These are phyloP conservation scores for Sinelater perroti DNA, from an alignment of 2,888 invertebrate species.

Conservation along the genomic window DNA sequence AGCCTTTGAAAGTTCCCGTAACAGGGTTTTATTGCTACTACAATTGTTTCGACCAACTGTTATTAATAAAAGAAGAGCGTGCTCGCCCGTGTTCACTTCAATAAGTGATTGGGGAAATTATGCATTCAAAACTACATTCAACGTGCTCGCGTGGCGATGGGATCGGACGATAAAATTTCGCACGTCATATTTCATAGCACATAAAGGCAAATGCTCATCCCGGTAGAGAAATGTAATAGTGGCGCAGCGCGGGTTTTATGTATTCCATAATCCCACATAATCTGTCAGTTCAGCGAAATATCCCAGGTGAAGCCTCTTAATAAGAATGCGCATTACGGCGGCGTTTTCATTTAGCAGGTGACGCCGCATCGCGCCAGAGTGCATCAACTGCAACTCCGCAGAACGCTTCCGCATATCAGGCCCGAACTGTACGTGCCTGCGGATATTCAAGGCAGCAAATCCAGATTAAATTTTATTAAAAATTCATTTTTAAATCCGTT, in stretches of 20 bases:
- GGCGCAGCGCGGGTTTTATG: background rate
- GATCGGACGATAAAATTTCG: slow-evolving; percentile 4
- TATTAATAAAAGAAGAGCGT: slow-evolving; percentile 6
- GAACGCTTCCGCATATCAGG: background rate
- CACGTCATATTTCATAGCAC: slow-evolving; percentile 6
- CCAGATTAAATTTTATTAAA: slow-evolving; percentile 40
- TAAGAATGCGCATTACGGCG: slow-evolving; percentile 17
- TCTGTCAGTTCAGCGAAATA: slow-evolving; percentile 23
- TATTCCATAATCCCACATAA: slow-evolving; percentile 23
- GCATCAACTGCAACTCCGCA: slow-evolving; percentile 6
- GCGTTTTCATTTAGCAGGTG: slow-evolving; percentile 21
- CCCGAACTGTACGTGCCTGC: background rate
- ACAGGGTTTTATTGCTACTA: background rate
- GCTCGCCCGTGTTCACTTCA: background rate
- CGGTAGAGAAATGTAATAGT: slow-evolving; percentile 5
- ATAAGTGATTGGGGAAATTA: background rate
- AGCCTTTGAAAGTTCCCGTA: background rate
- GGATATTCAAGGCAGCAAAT: slow-evolving; percentile 27
- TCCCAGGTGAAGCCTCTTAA: slow-evolving; percentile 20
- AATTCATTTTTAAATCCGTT: slow-evolving; percentile 42
- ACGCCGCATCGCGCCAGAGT: background rate
- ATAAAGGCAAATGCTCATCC: slow-evolving; percentile 2
- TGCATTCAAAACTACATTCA: background rate
- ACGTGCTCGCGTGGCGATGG: background rate
- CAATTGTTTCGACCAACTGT: slow-evolving; percentile 2